Base-by-base conservation (phyloP, 2,888 invertebrate species). In the Phengaris arion region DNA sequence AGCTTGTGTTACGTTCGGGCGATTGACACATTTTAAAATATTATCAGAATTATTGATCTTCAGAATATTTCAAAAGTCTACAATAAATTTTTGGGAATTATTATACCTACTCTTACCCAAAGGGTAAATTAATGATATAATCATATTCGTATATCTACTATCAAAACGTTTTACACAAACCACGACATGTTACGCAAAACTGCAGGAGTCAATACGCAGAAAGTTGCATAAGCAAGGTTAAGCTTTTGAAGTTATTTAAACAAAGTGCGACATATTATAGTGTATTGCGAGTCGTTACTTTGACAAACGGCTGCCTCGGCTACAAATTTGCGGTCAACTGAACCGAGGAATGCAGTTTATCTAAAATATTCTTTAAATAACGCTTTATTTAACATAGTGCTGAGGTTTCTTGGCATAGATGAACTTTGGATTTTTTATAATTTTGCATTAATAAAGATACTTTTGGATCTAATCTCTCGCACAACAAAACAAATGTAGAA, bases 271-370 rank as follows among this genome's bases (percentile, higher is more conserved):
- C 35, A 64, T 64, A 64, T 35, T 35, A 35, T 12, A 45, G 85
- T 84, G 88, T 87, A 88, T 89, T 89, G 88, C 87, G 81, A 88
- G 89, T 90, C 91, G 92, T 93, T 93, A 94, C 92, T 93, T 92
- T 93, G 93, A 94, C 91, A 90, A 88, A 94, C 86, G 85, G 83
- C 89, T 88, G 87, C 86, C 84, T 86, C 81, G 85, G 87, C 85
- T 83, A 83, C 83, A 86, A 85, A 86, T 89, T 87, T 93, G 92
- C 91, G 92, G 92, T 92, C 92, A 92, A 89, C 89, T 87, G 88
- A 87, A 84, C 84, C 84, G 82, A 84, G 85, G 85, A 87, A 88
- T 87, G 87, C 86, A 88, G 84, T 86, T 89, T 89, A 90, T 90
- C 85, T 87, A 83, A 86, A 89, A 88, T 89, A 87, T 85, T 88